Base-by-base conservation (phyloP, 2,888 invertebrate genomes). In the Hirtodrosophila confusa region DNA sequence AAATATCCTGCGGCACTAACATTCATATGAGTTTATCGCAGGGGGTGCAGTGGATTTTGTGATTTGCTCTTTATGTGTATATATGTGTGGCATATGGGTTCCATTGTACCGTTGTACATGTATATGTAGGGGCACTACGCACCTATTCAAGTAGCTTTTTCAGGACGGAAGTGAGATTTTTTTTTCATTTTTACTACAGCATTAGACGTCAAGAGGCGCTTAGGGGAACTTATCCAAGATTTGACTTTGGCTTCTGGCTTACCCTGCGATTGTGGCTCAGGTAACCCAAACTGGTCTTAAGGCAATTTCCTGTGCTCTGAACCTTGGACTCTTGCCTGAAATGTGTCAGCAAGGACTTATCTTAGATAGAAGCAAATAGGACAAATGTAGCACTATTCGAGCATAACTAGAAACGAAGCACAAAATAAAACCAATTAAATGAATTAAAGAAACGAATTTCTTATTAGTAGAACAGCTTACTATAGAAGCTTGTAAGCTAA, bases 1-100 rank as follows among this genome's bases (percentile, higher is more conserved):
- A 79, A 86, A 86, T 86, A 83, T 79, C 82, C 82, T 73, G 67
- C 76, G 86, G 82, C 86, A 60, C 48, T 65, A 43, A 65, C 80
- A 73, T 88, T 79, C 88, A 88, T 83, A 69, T 65, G 83, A 82
- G 86, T 88, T 83, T 82, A 87, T 82, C 79, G 64, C 50, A 53
- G 49, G 49, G 62, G 45, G 66, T 70, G 53, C 74, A 83, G 49
- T 86, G 82, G 88, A 83, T 83, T 88, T 83, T 71, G 64, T 79
- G 82, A 83, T 88, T 88, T 83, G 69, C 63, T 82, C 61, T 78
- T 78, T 87, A 63, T 85, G 66, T 79, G 49, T 40, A 31, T 31
- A 56, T 62, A 8, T 23, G 45, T 24, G 50, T n/a, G 55, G 17
- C 55, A 65, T 41, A 48, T 60, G 47, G 51, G 47, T 48, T 24